Base-by-base conservation (phyloP, 2,888 invertebrate genomes). In the Hylaea fasciaria region DNA sequence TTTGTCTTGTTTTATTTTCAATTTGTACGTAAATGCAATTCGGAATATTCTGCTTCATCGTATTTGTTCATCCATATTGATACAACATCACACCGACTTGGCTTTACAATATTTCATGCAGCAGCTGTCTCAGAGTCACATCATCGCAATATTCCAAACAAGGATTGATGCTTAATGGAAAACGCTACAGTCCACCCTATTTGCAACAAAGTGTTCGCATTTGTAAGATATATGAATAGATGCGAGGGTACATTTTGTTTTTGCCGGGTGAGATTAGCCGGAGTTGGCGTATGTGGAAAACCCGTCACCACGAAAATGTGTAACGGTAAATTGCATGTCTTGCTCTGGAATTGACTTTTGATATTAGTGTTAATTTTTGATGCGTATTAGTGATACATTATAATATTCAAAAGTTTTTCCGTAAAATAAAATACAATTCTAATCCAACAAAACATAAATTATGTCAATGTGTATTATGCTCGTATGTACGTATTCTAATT, bases 161-260 rank as follows among this genome's bases (percentile, higher is more conserved):
- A 76, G 70, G 69, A 83, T 84, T 80, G 77, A 84, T 82, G 76
- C 75, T 75, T 75, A 83, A 84, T 80, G 76, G 80, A 80, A 87
- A 85, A 83, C 82, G 83, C 78, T 84, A 81, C 74, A 72, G 78
- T 78, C 77, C 80, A 80, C 83, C 83, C 82, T 77, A 73, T 77
- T 76, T 71, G 55, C 69, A 71, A 70, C 76, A 81, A 70, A 86
- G 82, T 82, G 85, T 78, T 82, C 79, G 68, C 80, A 80, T 86
- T 87, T 79, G 72, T 77, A 71, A 81, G 79, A 84, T 85, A 86
- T 85, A 85, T 83, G 85, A 58, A 11, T 62, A 62, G 61, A 11
- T 56, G 40, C 52, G 56, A 14, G 2, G 4, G 2, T 8, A 49
- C 12, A 13, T 0, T 16, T 14, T 8, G 22, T 16, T 49, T 56